Base-by-base conservation (phyloP, 2,113 vertebrate species). In the Ictalurus punctatus region DNA sequence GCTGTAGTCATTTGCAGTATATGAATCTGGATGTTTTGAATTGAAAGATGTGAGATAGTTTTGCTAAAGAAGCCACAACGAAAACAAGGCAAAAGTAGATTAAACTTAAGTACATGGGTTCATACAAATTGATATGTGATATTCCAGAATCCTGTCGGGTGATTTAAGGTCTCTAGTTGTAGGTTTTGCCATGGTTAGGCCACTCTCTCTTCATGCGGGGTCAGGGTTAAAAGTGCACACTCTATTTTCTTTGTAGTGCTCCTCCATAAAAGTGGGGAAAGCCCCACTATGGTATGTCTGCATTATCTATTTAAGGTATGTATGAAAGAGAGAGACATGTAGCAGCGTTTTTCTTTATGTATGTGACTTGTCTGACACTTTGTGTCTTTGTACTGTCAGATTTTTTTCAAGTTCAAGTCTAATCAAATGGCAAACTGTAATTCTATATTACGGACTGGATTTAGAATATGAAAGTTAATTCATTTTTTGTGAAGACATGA, bases 181-280 rank as follows among this genome's bases (percentile, higher is more conserved):
- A 93, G 90, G 93, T 92, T 63, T 88, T 88, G 85, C 92, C 90
- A 87, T 87, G 91, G 88, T 90, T 87, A 80, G 90, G 93, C 82
- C 92, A 84, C 92, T 92, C 92, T 92, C 86, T 94, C 93, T 91
- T 95, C 93, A 92, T 91, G 88, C 91, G n/a, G 92, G 94, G 95
- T 96, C 94, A 92, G 93, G 95, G 95, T 95, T 94, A 94, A 96
- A 95, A 96, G 95, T 95, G 94, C 95, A 95, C 81, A 4, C 90
- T 73, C 91, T 95, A 81, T 95, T 96, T 96, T 93, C 95, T 95
- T 95, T 95, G 94, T 95, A 95, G 95, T 89, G 87, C 90, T 89
- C 92, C 92, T 94, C 94, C 93, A 93, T 92, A 93, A 95, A 94
- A 93, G 91, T 54, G 92, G 67, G 93, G 94, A 95, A 94, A 94